Evolutionary conservation across 1,140 invertebrate genomes (phyloP).

Genomic region (Hycleus cichorii): DNA sequence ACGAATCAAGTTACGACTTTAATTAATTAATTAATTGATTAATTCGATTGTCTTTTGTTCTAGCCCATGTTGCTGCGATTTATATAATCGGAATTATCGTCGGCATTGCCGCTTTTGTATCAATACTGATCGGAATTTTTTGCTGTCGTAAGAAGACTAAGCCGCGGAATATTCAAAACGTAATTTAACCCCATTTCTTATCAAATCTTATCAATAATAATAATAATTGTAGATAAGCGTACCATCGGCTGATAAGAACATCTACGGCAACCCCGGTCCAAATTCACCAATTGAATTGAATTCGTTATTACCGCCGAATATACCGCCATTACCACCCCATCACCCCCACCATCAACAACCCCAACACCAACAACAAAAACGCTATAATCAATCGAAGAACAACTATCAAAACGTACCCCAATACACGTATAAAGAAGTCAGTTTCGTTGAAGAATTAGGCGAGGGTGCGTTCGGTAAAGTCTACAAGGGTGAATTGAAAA

Average conservation of each 20-base stretch:
- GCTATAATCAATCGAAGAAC: slow-evolving; percentile 32
- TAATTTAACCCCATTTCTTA: slow-evolving; percentile 23
- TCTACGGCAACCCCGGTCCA: slow-evolving; percentile 58
- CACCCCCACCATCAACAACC: no score
- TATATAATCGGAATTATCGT: slow-evolving; percentile 49
- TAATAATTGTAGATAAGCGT: slow-evolving; percentile 47
- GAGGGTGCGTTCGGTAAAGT: slow-evolving; percentile 96
- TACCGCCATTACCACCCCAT: slow-evolving; percentile 28
- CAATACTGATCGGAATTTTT: slow-evolving; percentile 44
- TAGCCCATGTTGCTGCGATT: slow-evolving; percentile 53
- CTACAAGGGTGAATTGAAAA: slow-evolving; percentile 85
- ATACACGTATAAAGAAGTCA: slow-evolving; percentile 69
- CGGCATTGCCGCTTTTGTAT: slow-evolving; percentile 36
- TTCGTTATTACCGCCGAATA: slow-evolving; percentile 56
- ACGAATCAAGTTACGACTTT: no score
- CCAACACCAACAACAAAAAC: background rate
- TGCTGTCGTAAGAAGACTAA: slow-evolving; percentile 48
- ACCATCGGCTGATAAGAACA: slow-evolving; percentile 68
- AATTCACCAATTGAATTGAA: slow-evolving; percentile 71
- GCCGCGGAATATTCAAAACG: slow-evolving; percentile 55
- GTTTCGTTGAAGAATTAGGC: slow-evolving; percentile 89
- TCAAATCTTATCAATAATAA: no score
- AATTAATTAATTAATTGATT: no score
- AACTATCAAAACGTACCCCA: slow-evolving; percentile 56
- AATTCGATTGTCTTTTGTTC: slow-evolving; percentile 7